A percentile compares a stretch with the other conserved stretches of the same genome.
phyloP scores from a whole-genome alignment of 2,113 vertebrate species.

The Rhizomys pruinosus region DNA sequence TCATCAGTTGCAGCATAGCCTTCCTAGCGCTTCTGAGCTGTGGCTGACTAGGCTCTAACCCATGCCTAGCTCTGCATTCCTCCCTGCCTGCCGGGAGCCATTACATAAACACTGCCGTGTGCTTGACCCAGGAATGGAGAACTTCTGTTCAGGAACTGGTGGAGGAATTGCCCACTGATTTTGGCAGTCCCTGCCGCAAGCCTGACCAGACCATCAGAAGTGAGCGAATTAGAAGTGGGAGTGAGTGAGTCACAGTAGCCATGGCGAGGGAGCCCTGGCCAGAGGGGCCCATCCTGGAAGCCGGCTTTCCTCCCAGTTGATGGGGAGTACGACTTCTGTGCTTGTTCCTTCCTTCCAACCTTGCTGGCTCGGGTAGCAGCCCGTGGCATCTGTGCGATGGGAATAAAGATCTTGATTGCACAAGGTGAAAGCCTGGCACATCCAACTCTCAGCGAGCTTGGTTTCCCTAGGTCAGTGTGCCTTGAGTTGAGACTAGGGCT shows the following conservation, averaged over 20 bases:
- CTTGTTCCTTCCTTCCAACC: background rate
- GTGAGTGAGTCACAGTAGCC: slow-evolving; percentile 43
- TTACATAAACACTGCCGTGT: slow-evolving; percentile 52
- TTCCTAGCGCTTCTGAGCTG: background rate
- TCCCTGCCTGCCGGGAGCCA: slow-evolving; percentile 10
- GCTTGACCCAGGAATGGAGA: background rate
- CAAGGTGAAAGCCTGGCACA: background rate
- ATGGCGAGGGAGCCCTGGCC: background rate
- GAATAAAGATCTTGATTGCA: background rate
- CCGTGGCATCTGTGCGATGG: background rate
- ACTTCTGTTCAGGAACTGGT: background rate
- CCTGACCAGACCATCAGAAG: slow-evolving; percentile 49
- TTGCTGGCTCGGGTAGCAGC: background rate
- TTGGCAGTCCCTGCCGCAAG: slow-evolving; percentile 54
- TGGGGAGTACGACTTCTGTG: background rate
- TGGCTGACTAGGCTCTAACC: background rate
- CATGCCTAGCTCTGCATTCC: background rate
- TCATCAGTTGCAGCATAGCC: background rate
- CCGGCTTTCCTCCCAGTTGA: background rate
- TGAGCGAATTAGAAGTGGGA: slow-evolving; percentile 6
- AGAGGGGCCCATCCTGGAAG: background rate
- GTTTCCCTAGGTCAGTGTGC: background rate
- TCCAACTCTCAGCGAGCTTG: background rate
- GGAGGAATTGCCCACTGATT: slow-evolving; percentile 18
- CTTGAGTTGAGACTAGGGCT: background rate